Evolutionary conservation across 2,113 vertebrate species (phyloP), one percentile per base, ranked within the genome.

Genomic region (Stictonetta naevosa): DNA sequence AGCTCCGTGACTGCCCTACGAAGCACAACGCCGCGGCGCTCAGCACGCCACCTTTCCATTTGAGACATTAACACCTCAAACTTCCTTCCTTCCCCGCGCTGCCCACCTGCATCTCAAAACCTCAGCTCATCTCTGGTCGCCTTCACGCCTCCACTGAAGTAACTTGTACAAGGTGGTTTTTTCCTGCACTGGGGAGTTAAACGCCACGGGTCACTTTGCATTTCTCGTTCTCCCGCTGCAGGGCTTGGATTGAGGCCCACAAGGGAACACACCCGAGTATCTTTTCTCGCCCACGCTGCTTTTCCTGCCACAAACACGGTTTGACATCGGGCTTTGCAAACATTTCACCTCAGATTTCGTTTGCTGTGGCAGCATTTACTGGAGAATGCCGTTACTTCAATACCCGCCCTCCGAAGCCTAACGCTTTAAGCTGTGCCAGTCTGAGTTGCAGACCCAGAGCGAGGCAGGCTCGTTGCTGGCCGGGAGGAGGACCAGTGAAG

Each of bases 111-210:
- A 3, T 4, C 75, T 21, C 78, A 18, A 14, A 64, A 4, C 4
- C 44, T 2, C 13, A 29, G 3, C 56, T 11, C 59, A 1, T 4
- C 4, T 13, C 2, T 2, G 6, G 56, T 25, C 0, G 22, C 0
- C 1, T 5, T 19, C 4, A 9, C 26, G 4, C 28, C 78, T 71
- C 74, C 26, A 3, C 4, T 3, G 23, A 42, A 28, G 8, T 33
- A 8, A 2, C 34, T 2, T 1, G 11, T 1, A 3, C 9, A 0
- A 0, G 58, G 62, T 15, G 28, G 28, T 26, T 68, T 38, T 3
- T 28, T 28, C 10, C 52, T 36, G 55, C 23, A 2, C 4, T 4
- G 46, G 60, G 4, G 25, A 10, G 31, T 0, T 1, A 11, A 68
- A 14, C 8, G 18, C 55, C 1, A 0, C 1, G 4, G 23, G 6